Base-by-base conservation (phyloP, 2,888 invertebrate species). In the Drosophila quasianomalipes region DNA sequence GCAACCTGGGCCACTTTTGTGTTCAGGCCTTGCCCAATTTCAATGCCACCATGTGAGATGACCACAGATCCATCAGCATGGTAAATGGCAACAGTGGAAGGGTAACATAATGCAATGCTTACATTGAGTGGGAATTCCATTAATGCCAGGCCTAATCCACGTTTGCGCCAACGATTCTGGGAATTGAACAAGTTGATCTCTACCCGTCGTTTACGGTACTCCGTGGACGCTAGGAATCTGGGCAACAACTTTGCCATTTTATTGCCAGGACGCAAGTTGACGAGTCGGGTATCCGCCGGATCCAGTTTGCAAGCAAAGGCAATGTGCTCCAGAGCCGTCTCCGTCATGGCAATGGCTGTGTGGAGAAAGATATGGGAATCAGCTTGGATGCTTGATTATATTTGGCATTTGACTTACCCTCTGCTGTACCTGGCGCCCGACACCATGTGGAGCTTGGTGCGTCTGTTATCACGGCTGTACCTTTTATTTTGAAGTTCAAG, bases 121-220 rank as follows among this genome's bases (percentile, higher is more conserved):
- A 72, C 44, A n/a, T 14, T 52, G 0, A 79, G 10, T 0, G 79
- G 79, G 19, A 75, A 89, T 16, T 95, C 95, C 95, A 97, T 95
- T 3, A 96, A 94, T 0, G 96, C 94, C 9, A 97, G 88, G 35
- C 95, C 94, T 0, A 97, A 92, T 0, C 96, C 97, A 30, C 95
- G 95, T 92, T 98, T 98, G 78, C 95, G 96, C 97, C 97, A 98
- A 16, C 96, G 94, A 92, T 97, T 97, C 60, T 94, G 94, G 70
- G 93, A 93, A 88, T 97, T 97, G 83, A 95, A 97, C 3, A 93
- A 88, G 28, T 94, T 93, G 2, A 96, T 94, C 60, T 94, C 94
- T 65, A 92, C 92, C 81, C 94, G 94, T 7, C 96, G 93, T 12
- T 93, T 91, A 0, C 94, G 93, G 82, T 95, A 96, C 64, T 96